phyloP scores from a whole-genome alignment of 2,888 invertebrate species.

The Heliconius ismenius region DNA sequence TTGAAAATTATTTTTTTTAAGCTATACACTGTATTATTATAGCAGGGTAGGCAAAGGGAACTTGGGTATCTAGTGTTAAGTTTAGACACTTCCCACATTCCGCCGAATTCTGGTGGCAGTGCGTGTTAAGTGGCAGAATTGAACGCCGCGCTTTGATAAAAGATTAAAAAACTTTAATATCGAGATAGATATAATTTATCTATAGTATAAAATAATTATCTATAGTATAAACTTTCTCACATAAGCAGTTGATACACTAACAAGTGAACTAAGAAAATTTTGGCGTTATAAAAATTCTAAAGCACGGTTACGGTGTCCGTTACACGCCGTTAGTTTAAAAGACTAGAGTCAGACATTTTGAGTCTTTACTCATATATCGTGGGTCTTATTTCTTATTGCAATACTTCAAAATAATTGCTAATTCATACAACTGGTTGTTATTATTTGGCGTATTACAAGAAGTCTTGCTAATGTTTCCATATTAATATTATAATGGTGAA shows the following conservation, averaged over 20 bases:
- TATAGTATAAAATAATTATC: too few relatives aligned
- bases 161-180: too few relatives aligned
- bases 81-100: not conserved
- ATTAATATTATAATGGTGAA: too few relatives aligned
- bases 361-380: not conserved
- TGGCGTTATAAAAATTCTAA: not conserved
- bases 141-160: not conserved
- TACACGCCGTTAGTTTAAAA: constrained; percentile 2
- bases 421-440: not conserved
- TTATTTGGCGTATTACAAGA: not conserved
- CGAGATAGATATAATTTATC: too few relatives aligned
- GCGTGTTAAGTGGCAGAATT: not conserved
- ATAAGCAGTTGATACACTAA: not conserved
- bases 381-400: not conserved
- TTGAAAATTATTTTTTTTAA: too few relatives aligned
- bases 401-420: not conserved
- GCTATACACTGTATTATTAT: not conserved
- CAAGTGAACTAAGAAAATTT: not conserved
- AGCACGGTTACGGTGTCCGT: not conserved
- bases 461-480: too few relatives aligned
- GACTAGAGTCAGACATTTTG: not conserved
- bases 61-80: not conserved
- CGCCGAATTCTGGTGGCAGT: not conserved
- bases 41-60: not conserved
- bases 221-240: not conserved